phyloP scores from a whole-genome alignment of 2,888 invertebrate genomes.

The Abrostola tripartita region DNA sequence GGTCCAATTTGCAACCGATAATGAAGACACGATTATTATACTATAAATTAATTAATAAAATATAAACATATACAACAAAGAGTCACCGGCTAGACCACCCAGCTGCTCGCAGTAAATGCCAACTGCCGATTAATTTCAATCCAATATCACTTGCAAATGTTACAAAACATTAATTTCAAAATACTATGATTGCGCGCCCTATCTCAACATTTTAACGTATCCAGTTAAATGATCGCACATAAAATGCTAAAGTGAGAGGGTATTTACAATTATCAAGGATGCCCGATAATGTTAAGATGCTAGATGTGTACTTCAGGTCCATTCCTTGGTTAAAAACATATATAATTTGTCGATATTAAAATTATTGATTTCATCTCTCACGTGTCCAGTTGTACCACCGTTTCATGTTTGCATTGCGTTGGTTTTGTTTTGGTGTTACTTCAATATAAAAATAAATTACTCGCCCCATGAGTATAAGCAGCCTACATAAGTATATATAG shows the following conservation, averaged over 20 bases:
- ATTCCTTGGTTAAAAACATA: constrained; percentile 25
- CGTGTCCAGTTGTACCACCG: constrained; percentile 12
- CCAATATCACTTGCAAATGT: constrained; percentile 43
- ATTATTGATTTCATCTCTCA: constrained; percentile 29
- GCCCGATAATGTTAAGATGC: constrained; percentile 30
- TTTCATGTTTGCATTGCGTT: too few relatives aligned
- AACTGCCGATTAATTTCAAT: constrained; percentile 51
- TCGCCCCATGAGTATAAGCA: not conserved
- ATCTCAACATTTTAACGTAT: constrained; percentile 36
- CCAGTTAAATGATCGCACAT: constrained; percentile 31
- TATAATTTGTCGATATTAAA: constrained; percentile 43
- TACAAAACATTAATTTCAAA: constrained; percentile 41
- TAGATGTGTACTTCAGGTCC: constrained; percentile 18
- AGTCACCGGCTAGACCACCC: constrained; percentile 49
- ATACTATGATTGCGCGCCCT: constrained; percentile 32
- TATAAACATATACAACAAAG: constrained; percentile 35
- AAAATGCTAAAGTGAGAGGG: constrained; percentile 47
- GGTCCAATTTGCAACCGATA: constrained; percentile 47
- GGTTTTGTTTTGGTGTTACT: constrained; percentile 16
- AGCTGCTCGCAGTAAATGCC: constrained; percentile 39
- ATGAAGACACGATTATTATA: constrained; percentile 40
- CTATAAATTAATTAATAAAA: constrained; percentile 45
- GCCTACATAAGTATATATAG: too few relatives aligned
- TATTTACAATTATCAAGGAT: constrained; percentile 44
- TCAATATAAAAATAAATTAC: constrained; percentile 10